Conservation (phyloP, 2,113 vertebrate genomes). For the Tympanuchus pallidicinctus region DNA sequence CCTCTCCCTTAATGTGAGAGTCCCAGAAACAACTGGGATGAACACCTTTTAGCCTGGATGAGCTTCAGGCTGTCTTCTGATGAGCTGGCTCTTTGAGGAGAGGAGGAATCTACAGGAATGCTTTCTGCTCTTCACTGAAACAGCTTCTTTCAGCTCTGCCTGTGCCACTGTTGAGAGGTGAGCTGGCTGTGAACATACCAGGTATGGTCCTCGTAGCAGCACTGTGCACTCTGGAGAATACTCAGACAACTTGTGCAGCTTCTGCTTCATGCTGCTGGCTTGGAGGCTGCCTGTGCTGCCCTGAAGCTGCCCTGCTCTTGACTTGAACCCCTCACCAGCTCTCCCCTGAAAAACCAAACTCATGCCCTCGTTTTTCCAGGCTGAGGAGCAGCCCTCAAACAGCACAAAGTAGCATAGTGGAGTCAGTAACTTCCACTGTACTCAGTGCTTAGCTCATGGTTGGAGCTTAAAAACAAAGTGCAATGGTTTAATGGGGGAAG, state of each 20-base stretch:
- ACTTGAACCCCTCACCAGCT: background rate
- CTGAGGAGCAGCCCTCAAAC: background rate
- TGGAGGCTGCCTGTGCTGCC: fast-evolving
- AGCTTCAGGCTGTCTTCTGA: background rate
- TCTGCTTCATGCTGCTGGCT: background rate
- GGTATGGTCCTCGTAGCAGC: background rate
- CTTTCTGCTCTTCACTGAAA: background rate
- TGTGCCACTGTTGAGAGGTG: background rate
- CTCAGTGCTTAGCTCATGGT: background rate
- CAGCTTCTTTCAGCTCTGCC: background rate
- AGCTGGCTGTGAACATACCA: background rate
- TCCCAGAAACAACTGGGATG: background rate
- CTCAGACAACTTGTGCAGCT: background rate
- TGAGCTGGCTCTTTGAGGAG: background rate
- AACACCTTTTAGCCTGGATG: background rate
- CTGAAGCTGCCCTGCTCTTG: background rate
- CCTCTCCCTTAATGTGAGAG: background rate
- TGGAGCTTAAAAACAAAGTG: background rate
- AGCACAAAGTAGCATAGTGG: background rate
- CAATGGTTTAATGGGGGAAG: background rate
- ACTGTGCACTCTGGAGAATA: background rate
- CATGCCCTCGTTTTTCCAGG: background rate
- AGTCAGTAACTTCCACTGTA: background rate
- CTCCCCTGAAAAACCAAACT: background rate
- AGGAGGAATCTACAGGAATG: background rate